Evolutionary conservation across 2,797 vertebrate genomes (phyloP).

Genomic region (Trematomus bernacchii): DNA sequence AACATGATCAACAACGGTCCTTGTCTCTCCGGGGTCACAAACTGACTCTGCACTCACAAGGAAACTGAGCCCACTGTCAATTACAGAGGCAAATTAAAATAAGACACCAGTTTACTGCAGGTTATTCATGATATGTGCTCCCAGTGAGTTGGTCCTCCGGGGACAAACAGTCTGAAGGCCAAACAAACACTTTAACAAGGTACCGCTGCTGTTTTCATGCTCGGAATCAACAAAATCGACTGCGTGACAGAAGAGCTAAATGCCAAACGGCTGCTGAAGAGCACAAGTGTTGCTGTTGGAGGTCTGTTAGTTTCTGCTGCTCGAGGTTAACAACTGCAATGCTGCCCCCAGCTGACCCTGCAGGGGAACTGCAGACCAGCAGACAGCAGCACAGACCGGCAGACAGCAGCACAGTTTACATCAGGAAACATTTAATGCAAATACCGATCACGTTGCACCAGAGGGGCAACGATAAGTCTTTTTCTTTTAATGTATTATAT

Average conservation of each 20-base stretch:
- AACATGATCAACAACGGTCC: conserved; percentile 24
- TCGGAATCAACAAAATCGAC: conserved; percentile 60
- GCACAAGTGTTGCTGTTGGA: conserved; percentile 15
- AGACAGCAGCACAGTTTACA: background rate
- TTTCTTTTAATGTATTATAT: too few species aligned
- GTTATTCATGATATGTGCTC: conserved; percentile 53
- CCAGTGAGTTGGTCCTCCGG: conserved; percentile 14
- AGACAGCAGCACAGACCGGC: background rate
- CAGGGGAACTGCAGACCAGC: conserved; percentile 20
- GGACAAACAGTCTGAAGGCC: conserved; percentile 45
- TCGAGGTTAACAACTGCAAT: conserved; percentile 42
- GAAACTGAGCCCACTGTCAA: conserved; percentile 51
- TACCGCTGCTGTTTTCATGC: conserved; percentile 53
- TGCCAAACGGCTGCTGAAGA: conserved; percentile 48
- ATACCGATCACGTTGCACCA: background rate
- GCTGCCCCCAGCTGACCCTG: conserved; percentile 67
- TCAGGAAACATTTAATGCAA: background rate
- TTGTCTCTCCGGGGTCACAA: conserved; percentile 54
- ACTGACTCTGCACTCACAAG: conserved; percentile 4
- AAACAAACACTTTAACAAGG: conserved; percentile 69
- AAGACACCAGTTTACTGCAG: conserved; percentile 44
- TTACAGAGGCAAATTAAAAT: conserved; percentile 55
- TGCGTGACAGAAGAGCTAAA: conserved; percentile 58
- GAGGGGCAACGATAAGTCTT: background rate
- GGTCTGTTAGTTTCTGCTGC: background rate